Conservation (phyloP, 2,797 vertebrate genomes). For the Hydrophis major region DNA sequence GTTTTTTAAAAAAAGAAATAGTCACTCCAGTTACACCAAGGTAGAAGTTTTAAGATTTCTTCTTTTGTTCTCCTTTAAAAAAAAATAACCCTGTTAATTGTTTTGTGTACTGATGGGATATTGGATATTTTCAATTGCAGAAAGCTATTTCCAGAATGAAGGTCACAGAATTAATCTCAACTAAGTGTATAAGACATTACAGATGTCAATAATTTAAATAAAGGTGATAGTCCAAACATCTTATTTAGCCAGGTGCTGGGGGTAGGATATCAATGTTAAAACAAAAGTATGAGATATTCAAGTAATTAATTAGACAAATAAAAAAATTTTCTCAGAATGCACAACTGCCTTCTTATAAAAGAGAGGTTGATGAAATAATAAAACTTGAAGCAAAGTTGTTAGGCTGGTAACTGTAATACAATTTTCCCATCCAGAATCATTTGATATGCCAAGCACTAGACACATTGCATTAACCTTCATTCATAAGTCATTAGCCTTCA, state of each 20-base stretch:
- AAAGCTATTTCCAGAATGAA: conserved; percentile 35
- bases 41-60: not conserved
- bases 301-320: conserved; percentile 35
- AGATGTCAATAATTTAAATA: conserved; percentile 27
- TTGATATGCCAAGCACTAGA: not conserved
- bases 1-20: not conserved
- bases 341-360: conserved; percentile 31
- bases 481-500: conserved; percentile 22
- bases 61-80: not conserved
- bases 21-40: not conserved
- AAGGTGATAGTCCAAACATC: conserved; percentile 18
- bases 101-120: not conserved
- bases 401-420: conserved; percentile 39
- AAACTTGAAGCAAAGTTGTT: conserved; percentile 33
- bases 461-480: conserved; percentile 11
- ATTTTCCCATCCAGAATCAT: conserved; percentile 32
- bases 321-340: conserved; percentile 13
- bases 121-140: conserved; percentile 24
- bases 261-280: conserved; percentile 15
- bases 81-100: not conserved
- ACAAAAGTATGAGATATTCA: conserved; percentile 24
- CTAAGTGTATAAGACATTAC: not conserved
- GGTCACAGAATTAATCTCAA: conserved; percentile 20
- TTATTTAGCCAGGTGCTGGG: conserved; percentile 19
- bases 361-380: conserved; percentile 38